These are phyloP conservation scores for Orchestia grillus DNA, from an alignment of 1,140 invertebrate species.

Conservation along the genomic window DNA sequence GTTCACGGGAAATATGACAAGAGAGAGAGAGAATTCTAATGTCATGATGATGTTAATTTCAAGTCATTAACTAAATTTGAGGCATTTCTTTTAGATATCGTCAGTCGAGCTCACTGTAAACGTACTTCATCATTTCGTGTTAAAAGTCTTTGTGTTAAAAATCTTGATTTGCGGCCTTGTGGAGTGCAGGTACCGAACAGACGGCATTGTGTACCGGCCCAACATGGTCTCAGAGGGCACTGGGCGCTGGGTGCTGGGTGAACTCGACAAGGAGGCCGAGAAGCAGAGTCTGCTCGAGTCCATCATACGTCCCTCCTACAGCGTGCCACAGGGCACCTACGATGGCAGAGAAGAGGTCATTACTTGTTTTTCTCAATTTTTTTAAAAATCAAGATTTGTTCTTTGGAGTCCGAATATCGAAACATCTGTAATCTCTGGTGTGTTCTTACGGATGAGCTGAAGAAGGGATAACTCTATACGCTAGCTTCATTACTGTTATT, in stretches of 20 bases:
- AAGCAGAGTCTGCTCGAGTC: not conserved
- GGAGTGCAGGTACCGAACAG: not conserved
- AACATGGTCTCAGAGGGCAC: not conserved
- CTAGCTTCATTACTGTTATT: not conserved
- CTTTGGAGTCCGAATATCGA: not conserved
- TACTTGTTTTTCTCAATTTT: not conserved
- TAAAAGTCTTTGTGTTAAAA: not conserved
- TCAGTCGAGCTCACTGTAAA: too few species aligned
- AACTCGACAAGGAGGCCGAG: slow-evolving; percentile 31
- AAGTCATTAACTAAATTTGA: too few species aligned
- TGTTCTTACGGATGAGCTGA: not conserved
- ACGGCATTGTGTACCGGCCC: slow-evolving; percentile 38
- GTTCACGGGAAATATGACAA: too few species aligned
- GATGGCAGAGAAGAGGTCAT: slow-evolving; percentile 37
- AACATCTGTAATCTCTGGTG: not conserved
- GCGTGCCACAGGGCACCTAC: not conserved
- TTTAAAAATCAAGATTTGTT: not conserved
- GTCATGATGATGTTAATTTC: too few species aligned
- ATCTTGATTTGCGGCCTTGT: not conserved
- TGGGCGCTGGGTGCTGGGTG: not conserved
- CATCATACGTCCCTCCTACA: not conserved
- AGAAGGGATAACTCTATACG: not conserved
- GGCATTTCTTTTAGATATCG: not conserved
- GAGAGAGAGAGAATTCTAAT: too few species aligned
- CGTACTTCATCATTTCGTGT: not conserved